Base-by-base conservation (phyloP, 2,113 vertebrate genomes). In the Ardeotis arabs region DNA sequence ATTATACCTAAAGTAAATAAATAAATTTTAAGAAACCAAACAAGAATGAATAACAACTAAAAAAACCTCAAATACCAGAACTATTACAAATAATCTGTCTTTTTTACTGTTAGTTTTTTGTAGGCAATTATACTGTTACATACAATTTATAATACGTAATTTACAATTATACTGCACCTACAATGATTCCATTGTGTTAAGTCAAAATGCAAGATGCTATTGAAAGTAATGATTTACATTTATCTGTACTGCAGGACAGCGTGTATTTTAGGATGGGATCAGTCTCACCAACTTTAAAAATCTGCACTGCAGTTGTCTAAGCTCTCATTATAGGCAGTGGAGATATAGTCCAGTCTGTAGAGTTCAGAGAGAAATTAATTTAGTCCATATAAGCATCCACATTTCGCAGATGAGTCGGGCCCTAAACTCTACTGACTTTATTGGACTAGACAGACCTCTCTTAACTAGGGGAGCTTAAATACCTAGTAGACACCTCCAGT, bases 1-100 rank as follows among this genome's bases (percentile, higher is more conserved):
- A 98, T 99, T 99, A 97, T 99, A 99, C 99, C 99, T 98, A 44
- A 24, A 66, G 23, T 6, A 62, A 24, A 90, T 74, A 73, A 85
- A 78, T 4, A 72, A 25, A 87, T 69, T 74, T 28, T 15, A 25
- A 75, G 56, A 28, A 37, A 13, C 63, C 8, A 35, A 55, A 33
- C 14, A 31, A 49, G 10, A 47, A 22, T 45, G 52, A 60, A 64
- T 53, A 2, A 17, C 41, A 56, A 53, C 19, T 25, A 28, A 49
- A 28, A 49, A 45, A 21, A 6, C 2, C 15, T 6, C 18, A 50
- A 29, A 0, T 5, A 69, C 8, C 47, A 49, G 31, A 59, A 67
- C 19, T 50, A 72, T 64, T 74, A 56, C 29, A 70, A 88, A 87
- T 31, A 58, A 53, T 63, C 39, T 83, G 23, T 9, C 11, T 59